Conservation (phyloP, 2,797 vertebrate species). For the Pempheris klunzingeri region DNA sequence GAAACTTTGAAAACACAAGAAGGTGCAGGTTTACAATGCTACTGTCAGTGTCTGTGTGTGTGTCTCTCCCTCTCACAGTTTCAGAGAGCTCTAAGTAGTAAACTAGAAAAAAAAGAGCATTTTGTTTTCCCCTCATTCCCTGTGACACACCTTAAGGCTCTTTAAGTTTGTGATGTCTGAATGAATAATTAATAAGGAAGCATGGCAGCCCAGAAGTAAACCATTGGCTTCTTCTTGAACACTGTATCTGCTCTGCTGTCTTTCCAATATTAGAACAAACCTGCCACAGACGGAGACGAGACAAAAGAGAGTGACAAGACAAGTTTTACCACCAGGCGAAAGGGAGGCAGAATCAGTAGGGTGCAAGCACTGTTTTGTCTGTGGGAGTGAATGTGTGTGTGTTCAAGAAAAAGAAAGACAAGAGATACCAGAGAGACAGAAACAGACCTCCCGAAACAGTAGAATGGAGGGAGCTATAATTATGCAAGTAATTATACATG, state of each 20-base stretch:
- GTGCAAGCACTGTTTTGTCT: conserved; percentile 33
- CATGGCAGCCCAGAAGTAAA: conserved; percentile 59
- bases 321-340: conserved; percentile 46
- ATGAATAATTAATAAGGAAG: conserved; percentile 72
- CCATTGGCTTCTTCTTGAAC: conserved; percentile 29
- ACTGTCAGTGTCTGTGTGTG: conserved; percentile 31
- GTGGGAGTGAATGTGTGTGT: conserved; percentile 14
- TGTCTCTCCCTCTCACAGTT: not conserved
- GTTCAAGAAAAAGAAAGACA: conserved; percentile 38
- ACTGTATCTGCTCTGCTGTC: conserved; percentile 63
- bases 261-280: conserved; percentile 71
- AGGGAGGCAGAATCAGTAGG: conserved; percentile 39
- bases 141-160: conserved; percentile 76
- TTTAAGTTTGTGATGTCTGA: conserved; percentile 70
- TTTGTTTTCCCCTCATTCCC: conserved; percentile 63
- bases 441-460: conserved; percentile 78
- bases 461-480: conserved; percentile 82
- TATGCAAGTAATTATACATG: conserved; percentile 86
- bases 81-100: conserved; percentile 41
- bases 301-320: conserved; percentile 66
- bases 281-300: conserved; percentile 50
- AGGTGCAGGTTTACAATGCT: conserved; percentile 37
- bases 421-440: conserved; percentile 67
- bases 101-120: conserved; percentile 37
- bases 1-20: conserved; percentile 65